Conservation (phyloP, 2,797 vertebrate genomes). For the Carduelis carduelis region DNA sequence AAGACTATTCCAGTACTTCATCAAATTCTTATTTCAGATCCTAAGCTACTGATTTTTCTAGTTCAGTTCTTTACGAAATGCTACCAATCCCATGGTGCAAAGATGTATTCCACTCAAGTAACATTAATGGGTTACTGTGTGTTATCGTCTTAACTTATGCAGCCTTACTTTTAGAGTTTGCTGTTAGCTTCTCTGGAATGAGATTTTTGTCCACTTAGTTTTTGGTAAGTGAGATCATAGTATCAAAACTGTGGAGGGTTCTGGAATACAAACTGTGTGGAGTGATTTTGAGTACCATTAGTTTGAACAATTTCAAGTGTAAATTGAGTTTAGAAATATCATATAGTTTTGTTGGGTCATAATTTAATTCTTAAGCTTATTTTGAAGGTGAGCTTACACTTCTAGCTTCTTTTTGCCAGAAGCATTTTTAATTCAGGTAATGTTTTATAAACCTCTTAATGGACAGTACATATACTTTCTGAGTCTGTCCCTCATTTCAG, state of each 20-base stretch:
- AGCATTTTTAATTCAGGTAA: neutral
- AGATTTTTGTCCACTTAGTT: neutral
- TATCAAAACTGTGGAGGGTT: neutral
- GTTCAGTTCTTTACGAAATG: neutral
- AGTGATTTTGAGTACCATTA: neutral
- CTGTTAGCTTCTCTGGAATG: neutral
- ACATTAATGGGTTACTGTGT: neutral
- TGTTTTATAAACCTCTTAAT: neutral
- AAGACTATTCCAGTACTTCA: neutral
- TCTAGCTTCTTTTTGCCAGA: neutral
- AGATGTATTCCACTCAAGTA: neutral
- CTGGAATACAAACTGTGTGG: neutral
- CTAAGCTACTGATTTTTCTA: neutral
- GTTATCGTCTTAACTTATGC: neutral
- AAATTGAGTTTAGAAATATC: neutral
- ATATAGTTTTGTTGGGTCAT: neutral
- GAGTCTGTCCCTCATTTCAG: neutral
- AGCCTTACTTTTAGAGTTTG: neutral
- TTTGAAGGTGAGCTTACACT: neutral
- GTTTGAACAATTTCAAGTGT: neutral
- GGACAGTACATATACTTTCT: neutral
- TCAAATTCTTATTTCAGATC: neutral
- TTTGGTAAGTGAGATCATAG: neutral
- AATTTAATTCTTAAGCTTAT: neutral
- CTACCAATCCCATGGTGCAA: neutral